These are phyloP conservation scores for Tor tambroides DNA, from an alignment of 2,113 vertebrate genomes.

Conservation along the genomic window DNA sequence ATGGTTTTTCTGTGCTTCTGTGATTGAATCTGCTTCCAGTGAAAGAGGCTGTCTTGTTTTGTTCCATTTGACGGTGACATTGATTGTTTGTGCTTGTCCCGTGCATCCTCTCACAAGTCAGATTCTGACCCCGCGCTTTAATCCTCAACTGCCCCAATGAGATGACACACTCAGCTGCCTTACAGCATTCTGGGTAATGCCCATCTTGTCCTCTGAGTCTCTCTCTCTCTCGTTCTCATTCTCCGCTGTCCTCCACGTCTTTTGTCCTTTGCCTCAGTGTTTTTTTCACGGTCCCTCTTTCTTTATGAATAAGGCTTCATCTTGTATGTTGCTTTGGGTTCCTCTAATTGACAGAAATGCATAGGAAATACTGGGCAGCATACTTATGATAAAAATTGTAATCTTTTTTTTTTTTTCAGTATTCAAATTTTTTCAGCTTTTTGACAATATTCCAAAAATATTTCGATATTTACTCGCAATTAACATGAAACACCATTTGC, in stretches of 20 bases:
- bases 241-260: not conserved
- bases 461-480: not conserved
- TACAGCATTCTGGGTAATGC: constrained; percentile 25
- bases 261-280: not conserved
- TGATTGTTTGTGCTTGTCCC: constrained; percentile 59
- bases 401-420: not conserved
- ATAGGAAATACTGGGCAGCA: not conserved
- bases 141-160: constrained; percentile 44
- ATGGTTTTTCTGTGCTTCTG: not conserved
- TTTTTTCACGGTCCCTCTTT: not conserved
- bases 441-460: not conserved
- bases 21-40: constrained; percentile 36
- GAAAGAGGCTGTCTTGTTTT: constrained; percentile 37
- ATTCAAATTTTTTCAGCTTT: not conserved
- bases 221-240: not conserved
- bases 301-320: not conserved
- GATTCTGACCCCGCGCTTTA: constrained; percentile 37
- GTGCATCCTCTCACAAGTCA: constrained; percentile 52
- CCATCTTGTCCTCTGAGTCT: not conserved
- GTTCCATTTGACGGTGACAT: constrained; percentile 51
- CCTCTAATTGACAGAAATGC: not conserved
- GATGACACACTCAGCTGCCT: constrained; percentile 41
- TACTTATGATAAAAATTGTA: not conserved
- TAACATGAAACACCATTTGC: not conserved
- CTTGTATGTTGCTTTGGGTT: not conserved